Conservation (phyloP, 2,797 vertebrate genomes). For the Carcharodon carcharias region DNA sequence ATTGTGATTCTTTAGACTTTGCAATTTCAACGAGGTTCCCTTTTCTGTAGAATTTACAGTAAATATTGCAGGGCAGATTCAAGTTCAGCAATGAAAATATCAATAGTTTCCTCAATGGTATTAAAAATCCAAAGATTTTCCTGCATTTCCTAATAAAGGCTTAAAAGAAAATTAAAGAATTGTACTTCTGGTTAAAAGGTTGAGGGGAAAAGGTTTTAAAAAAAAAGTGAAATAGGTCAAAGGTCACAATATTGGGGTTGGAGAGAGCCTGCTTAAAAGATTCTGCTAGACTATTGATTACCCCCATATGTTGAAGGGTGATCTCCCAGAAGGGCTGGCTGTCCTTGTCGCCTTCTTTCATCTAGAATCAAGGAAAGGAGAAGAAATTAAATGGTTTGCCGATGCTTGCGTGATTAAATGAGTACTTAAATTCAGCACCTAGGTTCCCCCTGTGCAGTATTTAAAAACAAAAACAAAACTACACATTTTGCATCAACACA, state of each 20-base stretch:
- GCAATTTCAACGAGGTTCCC: background rate
- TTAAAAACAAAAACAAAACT: background rate
- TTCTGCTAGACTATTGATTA: slow-evolving; percentile 59
- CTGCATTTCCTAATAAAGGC: background rate
- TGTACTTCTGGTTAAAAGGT: background rate
- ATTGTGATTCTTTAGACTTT: background rate
- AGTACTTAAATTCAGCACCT: slow-evolving; percentile 45
- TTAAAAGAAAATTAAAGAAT: background rate
- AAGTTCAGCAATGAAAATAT: background rate
- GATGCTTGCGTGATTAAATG: background rate
- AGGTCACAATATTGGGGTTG: background rate
- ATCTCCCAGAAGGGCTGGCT: slow-evolving; percentile 92
- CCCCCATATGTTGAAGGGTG: slow-evolving; percentile 90
- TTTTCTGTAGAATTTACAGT: background rate
- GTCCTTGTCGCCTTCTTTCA: slow-evolving; percentile 82
- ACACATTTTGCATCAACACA: slow-evolving; percentile 7
- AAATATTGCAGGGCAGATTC: background rate
- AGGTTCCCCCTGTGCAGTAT: slow-evolving; percentile 63
- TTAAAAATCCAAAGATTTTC: background rate
- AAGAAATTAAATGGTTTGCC: background rate
- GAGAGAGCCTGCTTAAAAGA: background rate
- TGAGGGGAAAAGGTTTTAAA: background rate
- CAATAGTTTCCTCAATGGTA: background rate
- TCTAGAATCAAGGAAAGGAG: slow-evolving; percentile 59
- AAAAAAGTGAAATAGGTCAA: background rate